phyloP scores from a whole-genome alignment of 2,888 invertebrate species.

The Aleiodes testaceus region DNA sequence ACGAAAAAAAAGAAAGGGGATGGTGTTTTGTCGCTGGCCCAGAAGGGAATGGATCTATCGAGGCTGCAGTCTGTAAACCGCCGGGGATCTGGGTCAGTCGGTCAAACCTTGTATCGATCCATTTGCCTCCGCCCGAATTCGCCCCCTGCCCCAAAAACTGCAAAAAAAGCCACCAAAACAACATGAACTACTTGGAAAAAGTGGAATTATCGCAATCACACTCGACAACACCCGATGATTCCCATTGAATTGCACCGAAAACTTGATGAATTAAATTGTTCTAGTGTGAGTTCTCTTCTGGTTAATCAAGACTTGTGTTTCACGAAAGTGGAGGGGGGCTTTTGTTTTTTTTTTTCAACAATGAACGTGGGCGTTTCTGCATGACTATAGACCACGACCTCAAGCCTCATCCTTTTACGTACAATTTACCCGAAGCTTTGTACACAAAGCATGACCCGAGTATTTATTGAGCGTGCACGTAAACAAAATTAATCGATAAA shows the following conservation, averaged over 20 bases:
- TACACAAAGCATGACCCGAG: constrained; percentile 5
- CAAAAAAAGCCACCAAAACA: not conserved
- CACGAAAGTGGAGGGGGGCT: too few species aligned
- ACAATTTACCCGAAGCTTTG: constrained; percentile 5
- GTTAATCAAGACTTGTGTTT: not conserved
- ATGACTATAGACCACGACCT: constrained; percentile 13
- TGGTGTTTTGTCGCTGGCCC: constrained; percentile 37
- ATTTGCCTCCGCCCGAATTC: constrained; percentile 21
- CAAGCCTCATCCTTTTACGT: constrained; percentile 12
- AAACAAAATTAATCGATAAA: constrained; percentile 17
- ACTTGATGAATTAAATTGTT: too few species aligned
- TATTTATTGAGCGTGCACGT: constrained; percentile 5
- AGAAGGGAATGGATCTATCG: constrained; percentile 46
- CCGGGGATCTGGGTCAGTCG: constrained; percentile 45
- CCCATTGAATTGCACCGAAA: too few species aligned
- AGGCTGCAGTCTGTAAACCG: constrained; percentile 45
- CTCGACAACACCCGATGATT: too few species aligned
- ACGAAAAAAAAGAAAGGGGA: not conserved
- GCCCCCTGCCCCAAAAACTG: constrained; percentile 14
- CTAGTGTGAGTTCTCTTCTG: not conserved
- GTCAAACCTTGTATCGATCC: constrained; percentile 45
- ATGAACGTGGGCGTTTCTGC: constrained; percentile 7
- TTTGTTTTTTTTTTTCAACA: constrained; percentile 6
- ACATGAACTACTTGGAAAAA: too few species aligned
- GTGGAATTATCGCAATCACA: too few species aligned